Evolutionary conservation across 2,113 vertebrate genomes (phyloP), one percentile per base, ranked within the genome.

Genomic region (Capreolus pygargus): DNA sequence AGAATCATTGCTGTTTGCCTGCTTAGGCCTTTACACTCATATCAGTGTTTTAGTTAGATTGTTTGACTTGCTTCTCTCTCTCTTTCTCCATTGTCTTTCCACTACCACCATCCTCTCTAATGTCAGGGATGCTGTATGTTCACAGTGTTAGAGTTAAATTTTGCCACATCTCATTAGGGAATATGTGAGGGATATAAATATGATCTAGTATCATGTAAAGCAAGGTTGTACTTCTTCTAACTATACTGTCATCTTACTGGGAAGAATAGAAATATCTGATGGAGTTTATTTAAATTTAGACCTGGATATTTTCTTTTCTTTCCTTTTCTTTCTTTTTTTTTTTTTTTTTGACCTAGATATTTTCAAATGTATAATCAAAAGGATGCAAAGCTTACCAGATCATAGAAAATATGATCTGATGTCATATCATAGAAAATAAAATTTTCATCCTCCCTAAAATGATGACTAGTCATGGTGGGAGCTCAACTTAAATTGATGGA

Each of bases 151-250:
- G 25, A 47, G 25, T 78, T 47, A 45, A 45, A 4, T 25, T n/a
- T 39, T 47, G 12, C 25, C 45, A 4, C 58, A 1, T 95, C 50
- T 96, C n/a, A 81, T 91, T 97, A 98, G 91, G 79, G 94, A 95
- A 88, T 28, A 23, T 96, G 82, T 93, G 91, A 25, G 64, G 30
- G 60, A n/a, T 45, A 96, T 60, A 97, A 95, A 95, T 98, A 90
- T 89, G 94, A 98, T 96, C 83, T 96, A 88, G 47, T 82, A 95
- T 0, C 47, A 50, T 45, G 94, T 97, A 97, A 98, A 82, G 50
- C 96, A 90, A 98, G 86, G 54, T 97, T 54, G 50, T 90, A 74
- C 58, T 86, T 91, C 89, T 86, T 96, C 90, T 97, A 27, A 30
- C 0, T 76, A 1, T 43, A 3, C 33, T 58, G 10, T 47, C 28